Conservation (phyloP, 2,797 vertebrate genomes). For the Rhinoraja longicauda region DNA sequence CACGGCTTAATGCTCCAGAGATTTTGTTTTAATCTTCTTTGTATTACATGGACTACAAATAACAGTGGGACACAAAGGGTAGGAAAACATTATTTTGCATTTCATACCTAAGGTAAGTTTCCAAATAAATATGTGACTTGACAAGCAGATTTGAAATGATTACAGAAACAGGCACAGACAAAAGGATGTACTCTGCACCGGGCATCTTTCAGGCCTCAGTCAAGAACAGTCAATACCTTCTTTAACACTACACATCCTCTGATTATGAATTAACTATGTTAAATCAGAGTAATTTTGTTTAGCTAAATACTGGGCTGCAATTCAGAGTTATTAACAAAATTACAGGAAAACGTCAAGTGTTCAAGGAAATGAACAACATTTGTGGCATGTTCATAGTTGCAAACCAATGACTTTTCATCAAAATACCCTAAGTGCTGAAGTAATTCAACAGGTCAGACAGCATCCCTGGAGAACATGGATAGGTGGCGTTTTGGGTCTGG, state of each 20-base stretch:
- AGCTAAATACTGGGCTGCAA: constrained; percentile 17
- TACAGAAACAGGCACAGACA: too few species aligned
- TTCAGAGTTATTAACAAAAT: constrained; percentile 34
- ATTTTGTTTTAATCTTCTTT: not conserved
- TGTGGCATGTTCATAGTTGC: constrained; percentile 19
- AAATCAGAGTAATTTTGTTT: constrained; percentile 31
- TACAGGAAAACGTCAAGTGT: constrained; percentile 35
- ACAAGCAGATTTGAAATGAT: constrained; percentile 8
- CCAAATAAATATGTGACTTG: not conserved
- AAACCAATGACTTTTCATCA: constrained; percentile 34
- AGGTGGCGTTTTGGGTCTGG: too few species aligned
- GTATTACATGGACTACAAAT: not conserved
- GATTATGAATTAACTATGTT: constrained; percentile 16
- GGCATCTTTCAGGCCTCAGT: not conserved
- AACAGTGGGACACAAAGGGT: not conserved
- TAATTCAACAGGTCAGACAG: too few species aligned
- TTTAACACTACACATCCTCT: constrained; percentile 33
- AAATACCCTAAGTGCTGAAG: too few species aligned
- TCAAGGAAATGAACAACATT: constrained; percentile 31
- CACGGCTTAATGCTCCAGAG: not conserved
- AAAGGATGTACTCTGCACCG: not conserved
- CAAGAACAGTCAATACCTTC: too few species aligned
- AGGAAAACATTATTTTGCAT: not conserved
- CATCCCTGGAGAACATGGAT: too few species aligned
- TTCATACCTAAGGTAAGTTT: not conserved